Base-by-base conservation (phyloP, 2,888 invertebrate species). In the Anorthoa munda region DNA sequence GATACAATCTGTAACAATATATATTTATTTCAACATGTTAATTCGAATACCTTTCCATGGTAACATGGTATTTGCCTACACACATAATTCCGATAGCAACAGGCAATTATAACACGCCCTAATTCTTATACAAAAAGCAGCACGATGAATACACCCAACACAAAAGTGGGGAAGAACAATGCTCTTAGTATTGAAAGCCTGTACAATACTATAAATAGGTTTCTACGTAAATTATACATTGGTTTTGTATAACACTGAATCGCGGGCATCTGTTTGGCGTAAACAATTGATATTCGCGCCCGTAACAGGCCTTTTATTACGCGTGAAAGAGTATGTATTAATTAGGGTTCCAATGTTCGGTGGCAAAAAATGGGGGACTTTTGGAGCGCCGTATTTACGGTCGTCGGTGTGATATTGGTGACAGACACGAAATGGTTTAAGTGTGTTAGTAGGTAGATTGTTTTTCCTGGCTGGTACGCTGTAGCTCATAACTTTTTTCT, bases 61-160 rank as follows among this genome's bases (percentile, higher is more conserved):
- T 53, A n/a, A 26, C n/a, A n/a, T 23, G 48, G 18, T 11, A 50
- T 50, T 55, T 61, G 13, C 17, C 15, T 7, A 46, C 23, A 18
- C 13, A 55, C 53, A 55, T 66, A 55, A 15, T 64, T 17, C 26
- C 15, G 23, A 21, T 59, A 45, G 45, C 17, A 72, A 60, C 39
- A 56, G 63, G 58, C 60, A 77, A 56, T 60, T 64, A 72, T 45
- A 64, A 17, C 66, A 51, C 51, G 64, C 72, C 66, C 80, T 81
- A 81, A 72, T 77, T 81, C 72, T 23, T n/a, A 45, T 11, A 81
- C 63, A 77, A 77, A 66, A 77, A 72, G n/a, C 48, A 50, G n/a
- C 53, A 53, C 56, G 55, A 77, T 72, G 69, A 81, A 76, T 79
- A 80, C 61, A 13, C 45, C 53, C 21, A 56, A 72, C 66, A 75